A percentile compares a stretch with the other conserved stretches of the same genome.
These are phyloP conservation scores for Chaetodon trifascialis DNA, from an alignment of 2,113 vertebrate genomes.

Conservation along the genomic window DNA sequence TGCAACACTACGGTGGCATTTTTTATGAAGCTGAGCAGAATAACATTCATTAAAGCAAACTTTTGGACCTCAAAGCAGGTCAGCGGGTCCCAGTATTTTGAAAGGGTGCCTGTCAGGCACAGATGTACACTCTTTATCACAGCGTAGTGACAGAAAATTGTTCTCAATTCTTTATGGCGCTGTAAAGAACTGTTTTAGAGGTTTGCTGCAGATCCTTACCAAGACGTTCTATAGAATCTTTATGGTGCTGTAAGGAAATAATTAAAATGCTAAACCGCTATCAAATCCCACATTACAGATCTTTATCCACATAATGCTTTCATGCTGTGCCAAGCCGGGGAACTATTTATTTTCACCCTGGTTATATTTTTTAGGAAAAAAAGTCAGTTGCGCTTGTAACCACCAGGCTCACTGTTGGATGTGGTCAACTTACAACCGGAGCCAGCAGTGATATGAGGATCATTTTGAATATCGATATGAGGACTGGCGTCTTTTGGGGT, in stretches of 20 bases:
- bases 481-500: background rate
- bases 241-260: slow-evolving; percentile 4
- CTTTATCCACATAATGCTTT: background rate
- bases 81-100: slow-evolving; percentile 1
- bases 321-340: background rate
- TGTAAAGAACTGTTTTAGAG: background rate
- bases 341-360: background rate
- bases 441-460: no score
- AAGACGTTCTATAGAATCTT: background rate
- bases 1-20: slow-evolving; percentile 19
- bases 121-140: background rate
- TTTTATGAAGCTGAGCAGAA: slow-evolving; percentile 41
- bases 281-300: background rate
- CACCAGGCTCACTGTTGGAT: background rate
- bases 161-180: background rate
- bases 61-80: slow-evolving; percentile 33
- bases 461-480: background rate
- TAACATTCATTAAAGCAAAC: slow-evolving; percentile 44
- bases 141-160: background rate
- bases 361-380: no score
- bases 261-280: slow-evolving; percentile 8
- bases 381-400: no score
- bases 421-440: background rate
- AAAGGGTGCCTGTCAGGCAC: background rate
- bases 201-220: background rate